Conservation (phyloP, 2,113 vertebrate species). For the Setophaga coronata region DNA sequence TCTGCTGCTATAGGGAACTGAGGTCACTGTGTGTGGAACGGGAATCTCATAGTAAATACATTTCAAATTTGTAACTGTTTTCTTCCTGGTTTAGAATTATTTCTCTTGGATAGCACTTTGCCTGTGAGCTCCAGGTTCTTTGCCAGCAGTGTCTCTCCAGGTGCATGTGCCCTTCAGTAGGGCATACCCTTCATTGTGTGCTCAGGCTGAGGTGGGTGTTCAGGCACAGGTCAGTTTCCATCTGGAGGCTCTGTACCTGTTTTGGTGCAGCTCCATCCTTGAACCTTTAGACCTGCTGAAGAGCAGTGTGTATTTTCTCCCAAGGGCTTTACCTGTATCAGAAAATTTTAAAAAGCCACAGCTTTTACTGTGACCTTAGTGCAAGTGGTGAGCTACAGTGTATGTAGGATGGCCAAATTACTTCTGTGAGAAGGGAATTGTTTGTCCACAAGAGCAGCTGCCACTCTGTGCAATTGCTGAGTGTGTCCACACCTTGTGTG, state of each 20-base stretch:
- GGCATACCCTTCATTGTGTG: accelerated
- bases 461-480: neutral
- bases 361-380: neutral
- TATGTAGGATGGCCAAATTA: too few species aligned
- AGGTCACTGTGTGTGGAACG: neutral
- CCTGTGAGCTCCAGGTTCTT: neutral
- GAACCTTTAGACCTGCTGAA: neutral
- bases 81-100: neutral
- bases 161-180: neutral
- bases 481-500: neutral
- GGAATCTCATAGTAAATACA: neutral
- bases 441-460: neutral
- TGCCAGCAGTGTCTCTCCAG: neutral
- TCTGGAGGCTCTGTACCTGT: neutral
- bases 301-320: neutral
- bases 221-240: neutral
- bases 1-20: neutral
- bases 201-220: neutral
- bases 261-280: neutral
- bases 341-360: neutral
- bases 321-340: neutral
- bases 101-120: neutral
- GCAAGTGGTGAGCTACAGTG: accelerated
- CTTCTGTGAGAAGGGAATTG: neutral
- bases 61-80: neutral